Conservation (phyloP, 1,140 invertebrate species). For the Penaeus chinensis region DNA sequence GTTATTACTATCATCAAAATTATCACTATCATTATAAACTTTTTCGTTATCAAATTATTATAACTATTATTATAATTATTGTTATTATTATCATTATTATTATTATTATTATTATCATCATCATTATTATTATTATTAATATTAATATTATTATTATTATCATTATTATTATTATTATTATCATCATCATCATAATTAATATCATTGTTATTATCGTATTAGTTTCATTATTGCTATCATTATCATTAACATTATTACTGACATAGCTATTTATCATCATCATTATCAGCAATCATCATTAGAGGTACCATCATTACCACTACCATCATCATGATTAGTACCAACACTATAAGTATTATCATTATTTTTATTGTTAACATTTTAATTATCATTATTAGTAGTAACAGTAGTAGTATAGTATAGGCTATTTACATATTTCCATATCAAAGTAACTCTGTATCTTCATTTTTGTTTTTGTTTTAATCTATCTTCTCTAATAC, state of each 20-base stretch:
- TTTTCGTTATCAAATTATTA: too few species aligned
- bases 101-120: not conserved
- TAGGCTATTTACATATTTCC: too few species aligned
- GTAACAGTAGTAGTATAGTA: too few species aligned
- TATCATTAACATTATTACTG: not conserved
- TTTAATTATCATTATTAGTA: too few species aligned
- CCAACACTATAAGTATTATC: too few species aligned
- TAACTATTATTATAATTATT: not conserved
- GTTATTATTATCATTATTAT: not conserved
- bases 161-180: not conserved
- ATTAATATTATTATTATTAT: not conserved
- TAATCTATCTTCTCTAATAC: too few species aligned
- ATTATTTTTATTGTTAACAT: too few species aligned
- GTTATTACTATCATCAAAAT: not conserved
- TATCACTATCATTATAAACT: not conserved
- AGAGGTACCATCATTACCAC: not conserved
- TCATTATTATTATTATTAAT: not conserved
- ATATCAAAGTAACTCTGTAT: too few species aligned
- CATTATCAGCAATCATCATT: not conserved
- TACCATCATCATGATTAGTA: not conserved
- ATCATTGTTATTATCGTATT: constrained; percentile 11
- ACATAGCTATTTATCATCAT: not conserved
- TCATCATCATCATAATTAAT: not conserved
- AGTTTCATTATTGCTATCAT: not conserved
- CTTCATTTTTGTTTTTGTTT: too few species aligned